phyloP scores from a whole-genome alignment of 2,113 vertebrate species.

The Tetrax tetrax region DNA sequence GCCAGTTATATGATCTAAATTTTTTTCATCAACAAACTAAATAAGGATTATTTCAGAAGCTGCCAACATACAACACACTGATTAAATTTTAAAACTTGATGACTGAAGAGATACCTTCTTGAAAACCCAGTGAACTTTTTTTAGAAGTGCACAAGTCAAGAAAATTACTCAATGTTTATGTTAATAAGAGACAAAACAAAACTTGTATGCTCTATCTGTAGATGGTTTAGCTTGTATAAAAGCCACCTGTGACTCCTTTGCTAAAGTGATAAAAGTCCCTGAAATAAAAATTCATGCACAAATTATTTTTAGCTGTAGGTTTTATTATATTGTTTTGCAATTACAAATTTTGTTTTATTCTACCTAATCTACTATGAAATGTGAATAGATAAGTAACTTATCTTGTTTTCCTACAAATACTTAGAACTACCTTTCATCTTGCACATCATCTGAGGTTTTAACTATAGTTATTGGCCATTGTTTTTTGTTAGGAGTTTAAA shows the following conservation, averaged over 20 bases:
- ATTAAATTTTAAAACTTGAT: constrained; percentile 34
- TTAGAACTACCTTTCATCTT: neutral
- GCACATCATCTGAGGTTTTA: neutral
- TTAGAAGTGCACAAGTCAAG: constrained; percentile 10
- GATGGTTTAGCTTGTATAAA: neutral
- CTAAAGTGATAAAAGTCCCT: neutral
- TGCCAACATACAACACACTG: neutral
- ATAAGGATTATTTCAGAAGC: constrained; percentile 18
- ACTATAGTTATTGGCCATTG: neutral
- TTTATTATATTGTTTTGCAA: neutral
- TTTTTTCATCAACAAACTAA: constrained; percentile 34
- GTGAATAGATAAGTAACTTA: neutral
- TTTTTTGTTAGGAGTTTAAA: neutral
- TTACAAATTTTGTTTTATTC: neutral
- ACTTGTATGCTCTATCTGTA: constrained; percentile 14
- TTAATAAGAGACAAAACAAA: neutral
- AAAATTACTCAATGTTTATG: constrained; percentile 44
- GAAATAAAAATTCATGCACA: neutral
- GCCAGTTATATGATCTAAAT: neutral
- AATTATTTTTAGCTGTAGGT: neutral
- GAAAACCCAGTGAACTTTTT: constrained; percentile 15
- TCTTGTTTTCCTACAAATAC: neutral
- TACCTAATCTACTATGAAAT: neutral
- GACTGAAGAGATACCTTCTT: constrained; percentile 23
- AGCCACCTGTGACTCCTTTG: neutral